Evolutionary conservation across 2,113 vertebrate genomes (phyloP).

Genomic region (Chloropsis cyanopogon): DNA sequence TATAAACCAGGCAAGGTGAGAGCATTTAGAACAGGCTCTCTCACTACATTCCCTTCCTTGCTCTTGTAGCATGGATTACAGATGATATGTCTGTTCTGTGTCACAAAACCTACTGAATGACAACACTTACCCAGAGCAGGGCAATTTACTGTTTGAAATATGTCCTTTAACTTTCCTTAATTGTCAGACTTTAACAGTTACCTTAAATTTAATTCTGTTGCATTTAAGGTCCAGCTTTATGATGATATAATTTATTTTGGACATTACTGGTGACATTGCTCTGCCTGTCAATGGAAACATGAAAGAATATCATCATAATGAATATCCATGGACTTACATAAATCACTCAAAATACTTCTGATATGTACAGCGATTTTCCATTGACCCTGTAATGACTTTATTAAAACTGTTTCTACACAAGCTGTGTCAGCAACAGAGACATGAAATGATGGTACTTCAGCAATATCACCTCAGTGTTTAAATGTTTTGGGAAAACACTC

Average conservation of each 20-base stretch:
- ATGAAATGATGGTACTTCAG: neutral
- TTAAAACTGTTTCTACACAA: conserved; percentile 28
- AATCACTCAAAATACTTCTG: conserved; percentile 34
- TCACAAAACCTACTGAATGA: neutral
- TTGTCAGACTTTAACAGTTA: conserved; percentile 33
- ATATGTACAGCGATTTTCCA: conserved; percentile 9
- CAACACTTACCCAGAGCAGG: neutral
- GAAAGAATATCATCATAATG: conserved; percentile 29
- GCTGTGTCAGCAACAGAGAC: conserved; percentile 32
- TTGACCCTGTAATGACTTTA: conserved; percentile 64
- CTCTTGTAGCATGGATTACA: neutral
- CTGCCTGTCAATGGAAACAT: conserved; percentile 29
- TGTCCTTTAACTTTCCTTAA: conserved; percentile 35
- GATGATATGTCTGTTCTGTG: neutral
- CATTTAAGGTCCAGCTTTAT: conserved; percentile 4
- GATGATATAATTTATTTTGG: conserved; percentile 49
- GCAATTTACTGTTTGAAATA: neutral
- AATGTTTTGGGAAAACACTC: neutral
- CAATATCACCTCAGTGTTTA: neutral
- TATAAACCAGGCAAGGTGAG: neutral
- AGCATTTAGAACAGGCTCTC: neutral
- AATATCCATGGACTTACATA: conserved; percentile 23
- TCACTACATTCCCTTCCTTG: neutral
- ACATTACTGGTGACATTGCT: conserved; percentile 35
- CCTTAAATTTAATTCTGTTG: conserved; percentile 34